Evolutionary conservation across 1,140 invertebrate genomes (phyloP), one percentile per base, ranked within the genome.

Genomic region (Scaptomyza pallida): DNA sequence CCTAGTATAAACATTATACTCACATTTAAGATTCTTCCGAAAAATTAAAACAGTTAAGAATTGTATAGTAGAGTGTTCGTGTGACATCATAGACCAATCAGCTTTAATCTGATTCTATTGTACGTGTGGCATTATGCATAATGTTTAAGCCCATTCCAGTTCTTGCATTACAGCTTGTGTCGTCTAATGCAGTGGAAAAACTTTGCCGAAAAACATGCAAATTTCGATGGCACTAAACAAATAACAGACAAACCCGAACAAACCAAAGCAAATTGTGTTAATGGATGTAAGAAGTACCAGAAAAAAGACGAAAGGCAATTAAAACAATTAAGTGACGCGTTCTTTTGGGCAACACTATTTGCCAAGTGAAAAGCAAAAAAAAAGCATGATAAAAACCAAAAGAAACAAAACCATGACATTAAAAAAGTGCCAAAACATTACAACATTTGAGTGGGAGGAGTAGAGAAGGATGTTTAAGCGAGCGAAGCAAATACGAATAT

Each of bases 181-280:
- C 8, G 70, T 16, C 43, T 72, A 72, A 72, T 68, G 63, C 55
- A 72, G 15, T 35, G 55, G 21, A 72, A 52, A 33, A 72, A 60
- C 37, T 68, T 72, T 21, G 19, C 21, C 16, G 23, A 54, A 72
- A 72, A 68, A 63, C 47, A 78, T 75, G 72, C 61, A 67, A 78
- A 75, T 75, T 75, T 65, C 21, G 2, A 5, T 62, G 57, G 40
- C 56, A 74, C 80, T 80, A 77, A 86, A 81, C 70, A 86, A 83
- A 79, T 85, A 72, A 17, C 3, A 75, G 48, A 57, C 51, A 17
- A 19, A 44, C 37, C 57, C 43, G 19, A 45, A 55, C 47, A 55
- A 47, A 43, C 82, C 81, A 78, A 70, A 72, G 77, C 67, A 82
- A 88, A 88, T 88, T 72, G 44, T 77, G 74, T 81, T 86, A 86